Conservation (phyloP, 2,888 invertebrate species). For the Dendrolimus pini region DNA sequence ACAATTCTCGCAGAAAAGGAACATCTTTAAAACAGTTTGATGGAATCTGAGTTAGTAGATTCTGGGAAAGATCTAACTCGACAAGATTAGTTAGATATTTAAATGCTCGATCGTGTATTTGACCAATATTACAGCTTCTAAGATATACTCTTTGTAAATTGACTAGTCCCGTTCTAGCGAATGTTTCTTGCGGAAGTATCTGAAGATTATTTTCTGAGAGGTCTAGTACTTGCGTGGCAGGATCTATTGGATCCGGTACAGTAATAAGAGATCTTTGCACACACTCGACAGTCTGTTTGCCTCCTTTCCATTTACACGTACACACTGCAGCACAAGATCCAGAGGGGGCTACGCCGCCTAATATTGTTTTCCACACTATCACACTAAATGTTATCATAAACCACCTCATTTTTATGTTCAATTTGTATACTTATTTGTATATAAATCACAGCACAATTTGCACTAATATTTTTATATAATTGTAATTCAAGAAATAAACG, state of each 20-base stretch:
- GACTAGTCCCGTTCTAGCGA: slow-evolving; percentile 86
- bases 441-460: neutral
- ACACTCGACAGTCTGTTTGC: slow-evolving; percentile 95
- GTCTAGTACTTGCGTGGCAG: slow-evolving; percentile 93
- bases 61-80: slow-evolving; percentile 91
- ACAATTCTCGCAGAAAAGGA: slow-evolving; percentile 88
- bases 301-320: slow-evolving; percentile 95
- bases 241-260: slow-evolving; percentile 90
- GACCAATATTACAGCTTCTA: slow-evolving; percentile 88
- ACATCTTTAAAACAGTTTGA: slow-evolving; percentile 86
- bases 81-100: slow-evolving; percentile 92
- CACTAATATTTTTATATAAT: slow-evolving; percentile 6
- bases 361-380: slow-evolving; percentile 58
- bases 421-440: neutral
- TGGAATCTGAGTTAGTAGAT: slow-evolving; percentile 88
- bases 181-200: slow-evolving; percentile 88
- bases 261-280: slow-evolving; percentile 88
- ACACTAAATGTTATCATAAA: slow-evolving; percentile 63
- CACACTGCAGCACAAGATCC: slow-evolving; percentile 86
- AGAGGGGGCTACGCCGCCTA: slow-evolving; percentile 65
- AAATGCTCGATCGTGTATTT: slow-evolving; percentile 90
- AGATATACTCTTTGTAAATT: slow-evolving; percentile 92
- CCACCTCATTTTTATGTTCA: slow-evolving; percentile 61
- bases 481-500: slow-evolving; percentile 21
- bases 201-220: slow-evolving; percentile 92